Percentiles rank a stretch among this genome's conserved stretches.
phyloP scores from a whole-genome alignment of 92 coral and sea anemone species.

The Actinostola sp. region DNA sequence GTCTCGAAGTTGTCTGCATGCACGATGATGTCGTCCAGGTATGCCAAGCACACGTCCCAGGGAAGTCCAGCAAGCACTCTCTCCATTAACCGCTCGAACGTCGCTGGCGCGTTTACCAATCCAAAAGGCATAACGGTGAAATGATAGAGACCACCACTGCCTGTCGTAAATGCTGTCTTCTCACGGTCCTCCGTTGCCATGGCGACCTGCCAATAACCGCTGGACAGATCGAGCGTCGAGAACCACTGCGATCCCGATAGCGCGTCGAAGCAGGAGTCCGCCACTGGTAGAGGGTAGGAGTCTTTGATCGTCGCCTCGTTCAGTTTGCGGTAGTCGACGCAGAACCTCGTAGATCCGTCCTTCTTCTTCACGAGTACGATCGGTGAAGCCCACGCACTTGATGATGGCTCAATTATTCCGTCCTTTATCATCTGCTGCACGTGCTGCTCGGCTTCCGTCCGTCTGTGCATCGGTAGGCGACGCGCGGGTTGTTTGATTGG shows the following conservation, averaged over 20 bases:
- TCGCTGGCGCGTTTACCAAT: slow-evolving; percentile 18
- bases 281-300: slow-evolving; percentile 34
- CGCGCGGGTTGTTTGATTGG: slow-evolving; percentile 41
- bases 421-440: slow-evolving; percentile 32
- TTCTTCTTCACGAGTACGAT: slow-evolving; percentile 55
- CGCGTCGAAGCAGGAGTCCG: slow-evolving; percentile 32
- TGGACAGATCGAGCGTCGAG: slow-evolving; percentile 26
- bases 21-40: slow-evolving; percentile 27
- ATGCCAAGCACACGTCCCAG: slow-evolving; percentile 21
- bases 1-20: slow-evolving; percentile 10
- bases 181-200: slow-evolving; percentile 12
- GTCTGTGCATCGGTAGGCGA: slow-evolving; percentile 30
- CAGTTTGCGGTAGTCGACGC: slow-evolving; percentile 47
- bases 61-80: slow-evolving; percentile 23
- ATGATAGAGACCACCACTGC: neutral
- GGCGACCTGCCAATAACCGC: too few species aligned
- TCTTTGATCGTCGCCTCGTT: slow-evolving; percentile 40
- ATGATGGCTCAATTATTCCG: slow-evolving; percentile 48
- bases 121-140: slow-evolving; percentile 20
- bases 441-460: slow-evolving; percentile 2
- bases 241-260: slow-evolving; percentile 44
- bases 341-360: slow-evolving; percentile 42
- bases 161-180: slow-evolving; percentile 35
- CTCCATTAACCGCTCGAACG: slow-evolving; percentile 41
- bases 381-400: slow-evolving; percentile 50